Base-by-base conservation (phyloP, 53 echinoderm and acorn worm genomes). In the Temnopleurus reevesii region DNA sequence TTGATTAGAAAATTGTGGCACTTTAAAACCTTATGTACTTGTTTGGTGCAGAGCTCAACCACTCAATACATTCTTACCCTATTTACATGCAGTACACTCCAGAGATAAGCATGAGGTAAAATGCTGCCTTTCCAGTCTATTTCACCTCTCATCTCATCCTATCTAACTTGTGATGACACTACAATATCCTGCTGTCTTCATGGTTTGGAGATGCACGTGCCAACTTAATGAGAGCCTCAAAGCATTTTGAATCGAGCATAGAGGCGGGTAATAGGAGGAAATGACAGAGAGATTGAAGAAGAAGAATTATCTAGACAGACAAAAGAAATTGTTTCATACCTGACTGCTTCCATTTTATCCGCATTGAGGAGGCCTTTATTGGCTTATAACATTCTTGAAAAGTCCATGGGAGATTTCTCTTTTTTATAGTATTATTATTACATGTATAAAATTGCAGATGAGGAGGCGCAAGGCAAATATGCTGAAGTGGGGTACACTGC, bases 101-200 rank as follows among this genome's bases (percentile, higher is more conserved):
- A n/a, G n/a, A n/a, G n/a, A n/a, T n/a, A n/a, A n/a, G n/a, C n/a
- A n/a, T n/a, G n/a, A n/a, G n/a, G n/a, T 5, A 79, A 79, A 79
- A 79, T 79, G 49, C 4, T 17, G 29, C 5, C 12, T 49, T 79
- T 79, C 49, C 49, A 79, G 79, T 3, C 49, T 17, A 49, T 79
- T 79, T 46, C 30, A 27, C 46, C 45, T 79, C 79, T 9, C 36
- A 49, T 46, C 49, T 49, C 46, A 5, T 46, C 79, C 27, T 18
- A 5, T 17, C 0, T 23, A 46, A 79, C 17, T 6, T 13, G 15
- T 13, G 79, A 79, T 30, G 79, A 79, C 79, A 77, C 46, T 5
- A 30, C 49, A 79, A 79, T 79, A 46, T 79, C 79, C 79, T 79
- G 29, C 28, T 79, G 79, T 79, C 79, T 1, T 79, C n/a, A 28